These are phyloP conservation scores for Romanogobio albipinnatus DNA, from an alignment of 2,113 vertebrate species.

Conservation along the genomic window DNA sequence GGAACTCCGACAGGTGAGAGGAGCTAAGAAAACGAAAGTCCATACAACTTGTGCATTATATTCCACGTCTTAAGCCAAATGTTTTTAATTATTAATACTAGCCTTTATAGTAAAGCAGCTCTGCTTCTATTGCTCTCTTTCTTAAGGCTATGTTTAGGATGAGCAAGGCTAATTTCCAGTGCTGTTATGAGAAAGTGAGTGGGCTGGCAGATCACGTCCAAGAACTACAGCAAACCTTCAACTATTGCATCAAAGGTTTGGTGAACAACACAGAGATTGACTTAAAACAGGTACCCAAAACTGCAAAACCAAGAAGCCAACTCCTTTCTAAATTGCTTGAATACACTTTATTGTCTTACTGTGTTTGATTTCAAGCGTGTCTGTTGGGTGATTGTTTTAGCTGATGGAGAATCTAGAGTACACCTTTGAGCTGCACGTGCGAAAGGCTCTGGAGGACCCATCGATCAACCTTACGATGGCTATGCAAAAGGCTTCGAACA, in stretches of 20 bases:
- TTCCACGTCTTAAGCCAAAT: not conserved
- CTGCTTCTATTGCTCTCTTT: not conserved
- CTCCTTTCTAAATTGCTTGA: not conserved
- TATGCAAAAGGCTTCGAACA: conserved; percentile 84
- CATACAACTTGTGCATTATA: not conserved
- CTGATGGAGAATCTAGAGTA: conserved; percentile 86
- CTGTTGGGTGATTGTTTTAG: conserved; percentile 65
- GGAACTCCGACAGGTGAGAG: conserved; percentile 79
- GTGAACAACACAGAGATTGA: conserved; percentile 87
- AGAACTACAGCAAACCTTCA: conserved; percentile 82
- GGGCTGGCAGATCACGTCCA: conserved; percentile 80
- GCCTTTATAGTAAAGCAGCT: not conserved
- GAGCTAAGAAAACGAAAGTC: too few species aligned
- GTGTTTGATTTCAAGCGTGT: not conserved
- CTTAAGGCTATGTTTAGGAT: conserved; percentile 75
- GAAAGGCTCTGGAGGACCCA: conserved; percentile 73
- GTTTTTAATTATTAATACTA: not conserved
- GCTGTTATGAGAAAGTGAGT: conserved; percentile 82
- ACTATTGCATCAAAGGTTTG: conserved; percentile 78
- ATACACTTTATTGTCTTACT: not conserved
- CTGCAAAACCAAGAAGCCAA: not conserved
- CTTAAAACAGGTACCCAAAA: conserved; percentile 85
- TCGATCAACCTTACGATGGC: conserved; percentile 63
- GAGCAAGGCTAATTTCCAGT: conserved; percentile 79
- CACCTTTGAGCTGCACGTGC: conserved; percentile 85